Evolutionary conservation across 2,113 vertebrate genomes (phyloP), one percentile per base, ranked within the genome.

Genomic region (Rhegmatorhina hoffmannsi): DNA sequence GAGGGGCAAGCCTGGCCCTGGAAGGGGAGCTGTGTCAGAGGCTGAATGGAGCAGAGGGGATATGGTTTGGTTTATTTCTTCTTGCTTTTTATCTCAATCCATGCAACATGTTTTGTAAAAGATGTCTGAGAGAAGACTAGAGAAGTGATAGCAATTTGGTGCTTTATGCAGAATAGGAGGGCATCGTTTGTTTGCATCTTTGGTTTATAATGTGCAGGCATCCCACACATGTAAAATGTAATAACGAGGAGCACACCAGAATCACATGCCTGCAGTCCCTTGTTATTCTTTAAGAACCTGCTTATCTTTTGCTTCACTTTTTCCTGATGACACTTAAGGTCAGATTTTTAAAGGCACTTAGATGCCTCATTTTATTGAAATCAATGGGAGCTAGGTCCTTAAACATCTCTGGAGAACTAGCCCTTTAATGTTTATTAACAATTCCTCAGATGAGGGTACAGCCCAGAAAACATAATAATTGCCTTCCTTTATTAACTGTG

Each of bases 381-480:
- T 94, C 91, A 94, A 89, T 94, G 86, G 68, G 49, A 95, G 76
- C 56, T 77, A 60, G 95, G 76, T 89, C 83, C 80, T 97, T 90
- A 93, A 96, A 84, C 47, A 84, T 56, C 92, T 95, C 78, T 89
- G 86, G 95, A 92, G 86, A 95, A 78, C 76, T 92, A 92, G 43
- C 44, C 83, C 73, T 96, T 95, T 95, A 95, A 92, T 83, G 50
- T 90, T 96, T 97, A 95, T 95, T 95, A 95, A 90, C 94, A 95
- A 59, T 67, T 76, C 76, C 75, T 94, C 72, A 84, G 94, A 94
- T 90, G 93, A 95, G 85, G 92, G 88, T 90, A 92, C 89, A 89
- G 83, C 89, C 86, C 83, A 96, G 88, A 97, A 97, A 97, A 96
- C 89, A 92, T 84, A 94, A 91, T 96, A 96, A 95, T 96, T 94